A percentile compares a stretch with the other conserved stretches of the same genome.
phyloP scores from a whole-genome alignment of 2,888 invertebrate genomes.

The Stenchaetothrips biformis region DNA sequence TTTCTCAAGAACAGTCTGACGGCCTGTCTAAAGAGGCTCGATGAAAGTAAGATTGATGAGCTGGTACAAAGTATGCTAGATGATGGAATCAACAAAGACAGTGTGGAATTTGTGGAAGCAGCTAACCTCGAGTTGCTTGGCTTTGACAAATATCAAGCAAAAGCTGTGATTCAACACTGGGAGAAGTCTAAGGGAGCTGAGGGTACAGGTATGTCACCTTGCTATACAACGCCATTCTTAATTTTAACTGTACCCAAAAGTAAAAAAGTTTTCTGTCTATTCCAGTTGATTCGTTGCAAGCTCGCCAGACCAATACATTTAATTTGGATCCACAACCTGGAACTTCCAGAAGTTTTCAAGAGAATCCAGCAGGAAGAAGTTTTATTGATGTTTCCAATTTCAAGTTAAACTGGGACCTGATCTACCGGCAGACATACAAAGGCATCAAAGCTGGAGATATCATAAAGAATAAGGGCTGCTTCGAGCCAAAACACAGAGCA shows the following conservation, averaged over 20 bases:
- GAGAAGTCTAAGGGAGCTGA: background rate
- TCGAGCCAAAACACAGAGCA: background rate
- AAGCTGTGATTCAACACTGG: background rate
- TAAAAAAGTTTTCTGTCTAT: background rate
- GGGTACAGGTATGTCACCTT: background rate
- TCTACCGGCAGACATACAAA: background rate
- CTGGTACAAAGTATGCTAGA: too few relatives aligned
- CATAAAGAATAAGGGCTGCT: background rate
- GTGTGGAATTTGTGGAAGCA: too few relatives aligned
- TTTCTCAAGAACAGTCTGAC: too few relatives aligned
- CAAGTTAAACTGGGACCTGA: background rate
- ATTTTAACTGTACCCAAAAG: background rate
- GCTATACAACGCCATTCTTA: background rate
- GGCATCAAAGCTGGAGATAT: background rate
- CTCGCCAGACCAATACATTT: too few relatives aligned
- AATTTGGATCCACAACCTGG: background rate
- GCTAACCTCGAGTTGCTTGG: background rate
- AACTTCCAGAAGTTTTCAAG: background rate
- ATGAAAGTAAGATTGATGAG: too few relatives aligned
- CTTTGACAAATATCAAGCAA: background rate
- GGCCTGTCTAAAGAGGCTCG: too few relatives aligned
- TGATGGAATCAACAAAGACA: too few relatives aligned
- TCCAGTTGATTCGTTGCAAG: background rate
- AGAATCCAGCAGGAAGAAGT: background rate
- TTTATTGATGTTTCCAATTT: background rate